Percentiles rank a stretch among this genome's conserved stretches.
Evolutionary conservation across 2,888 invertebrate genomes (phyloP).

Genomic region (Caenorhabditis panamensis): DNA sequence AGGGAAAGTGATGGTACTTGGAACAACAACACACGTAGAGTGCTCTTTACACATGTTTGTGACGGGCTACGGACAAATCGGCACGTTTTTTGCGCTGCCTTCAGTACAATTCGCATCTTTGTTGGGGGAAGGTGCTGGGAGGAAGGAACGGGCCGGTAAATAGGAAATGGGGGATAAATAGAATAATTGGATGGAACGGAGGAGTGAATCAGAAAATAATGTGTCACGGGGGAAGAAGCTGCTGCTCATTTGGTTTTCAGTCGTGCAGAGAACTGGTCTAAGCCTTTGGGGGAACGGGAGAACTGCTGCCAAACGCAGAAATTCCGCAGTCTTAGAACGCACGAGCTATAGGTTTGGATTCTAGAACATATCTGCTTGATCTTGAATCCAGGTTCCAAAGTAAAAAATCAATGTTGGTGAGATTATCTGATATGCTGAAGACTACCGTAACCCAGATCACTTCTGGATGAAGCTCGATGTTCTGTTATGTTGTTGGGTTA

Average conservation of each 20-base stretch:
- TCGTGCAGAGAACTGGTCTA: not conserved
- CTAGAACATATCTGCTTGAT: too few relatives aligned
- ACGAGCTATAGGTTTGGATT: too few relatives aligned
- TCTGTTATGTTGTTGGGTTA: too few relatives aligned
- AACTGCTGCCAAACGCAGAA: too few relatives aligned
- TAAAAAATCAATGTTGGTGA: too few relatives aligned
- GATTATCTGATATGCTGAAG: too few relatives aligned
- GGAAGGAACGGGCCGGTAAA: not conserved
- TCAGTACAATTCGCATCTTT: slow-evolving; percentile 1
- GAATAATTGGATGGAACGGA: not conserved
- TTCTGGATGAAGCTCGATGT: too few relatives aligned
- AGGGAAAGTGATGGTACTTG: not conserved
- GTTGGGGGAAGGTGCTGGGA: not conserved
- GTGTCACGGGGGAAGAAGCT: not conserved
- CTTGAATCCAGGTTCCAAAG: too few relatives aligned
- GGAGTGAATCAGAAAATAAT: not conserved
- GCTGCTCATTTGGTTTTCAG: not conserved
- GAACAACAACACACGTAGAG: slow-evolving; percentile 15
- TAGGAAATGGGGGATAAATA: not conserved
- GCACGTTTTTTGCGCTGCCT: slow-evolving; percentile 3
- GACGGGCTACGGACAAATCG: not conserved
- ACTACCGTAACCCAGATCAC: too few relatives aligned
- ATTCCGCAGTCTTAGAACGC: too few relatives aligned
- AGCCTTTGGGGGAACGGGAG: not conserved
- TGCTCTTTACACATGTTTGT: slow-evolving; percentile 11